Conservation (phyloP, 2,113 vertebrate genomes). For the Lonchura striata region DNA sequence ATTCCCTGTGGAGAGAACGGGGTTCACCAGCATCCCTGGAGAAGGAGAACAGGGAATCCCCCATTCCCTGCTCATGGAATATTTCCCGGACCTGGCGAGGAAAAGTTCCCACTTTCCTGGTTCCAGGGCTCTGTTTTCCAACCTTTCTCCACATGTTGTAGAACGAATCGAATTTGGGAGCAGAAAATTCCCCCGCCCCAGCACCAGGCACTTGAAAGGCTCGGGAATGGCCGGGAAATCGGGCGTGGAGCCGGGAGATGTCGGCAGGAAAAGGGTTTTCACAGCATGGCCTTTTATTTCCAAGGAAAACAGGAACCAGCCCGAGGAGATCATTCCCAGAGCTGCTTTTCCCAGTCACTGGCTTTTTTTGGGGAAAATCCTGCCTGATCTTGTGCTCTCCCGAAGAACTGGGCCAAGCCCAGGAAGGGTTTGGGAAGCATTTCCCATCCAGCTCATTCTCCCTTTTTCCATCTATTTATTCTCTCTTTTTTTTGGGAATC, state of each 20-base stretch:
- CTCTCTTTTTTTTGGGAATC: neutral
- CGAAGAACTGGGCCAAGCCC: fast-evolving
- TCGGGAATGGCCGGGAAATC: slow-evolving; percentile 1
- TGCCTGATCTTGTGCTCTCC: neutral
- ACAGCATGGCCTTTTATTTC: neutral
- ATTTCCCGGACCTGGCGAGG: fast-evolving
- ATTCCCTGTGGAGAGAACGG: neutral
- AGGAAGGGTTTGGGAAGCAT: fast-evolving
- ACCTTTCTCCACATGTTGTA: neutral
- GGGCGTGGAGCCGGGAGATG: neutral
- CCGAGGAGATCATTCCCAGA: neutral
- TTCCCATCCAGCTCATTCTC: neutral
- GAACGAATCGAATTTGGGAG: slow-evolving; percentile 67
- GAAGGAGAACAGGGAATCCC: neutral
- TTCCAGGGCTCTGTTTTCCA: neutral
- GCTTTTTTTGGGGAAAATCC: neutral
- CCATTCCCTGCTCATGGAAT: neutral
- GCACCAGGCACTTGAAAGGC: neutral
- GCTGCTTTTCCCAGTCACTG: neutral
- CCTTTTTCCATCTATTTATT: neutral
- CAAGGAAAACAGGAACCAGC: neutral
- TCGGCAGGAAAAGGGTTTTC: slow-evolving; percentile 1
- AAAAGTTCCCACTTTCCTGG: neutral
- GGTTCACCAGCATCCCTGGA: neutral
- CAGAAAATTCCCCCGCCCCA: slow-evolving; percentile 49